phyloP scores from a whole-genome alignment of 2,888 invertebrate genomes.

The Ectobius pallidus region DNA sequence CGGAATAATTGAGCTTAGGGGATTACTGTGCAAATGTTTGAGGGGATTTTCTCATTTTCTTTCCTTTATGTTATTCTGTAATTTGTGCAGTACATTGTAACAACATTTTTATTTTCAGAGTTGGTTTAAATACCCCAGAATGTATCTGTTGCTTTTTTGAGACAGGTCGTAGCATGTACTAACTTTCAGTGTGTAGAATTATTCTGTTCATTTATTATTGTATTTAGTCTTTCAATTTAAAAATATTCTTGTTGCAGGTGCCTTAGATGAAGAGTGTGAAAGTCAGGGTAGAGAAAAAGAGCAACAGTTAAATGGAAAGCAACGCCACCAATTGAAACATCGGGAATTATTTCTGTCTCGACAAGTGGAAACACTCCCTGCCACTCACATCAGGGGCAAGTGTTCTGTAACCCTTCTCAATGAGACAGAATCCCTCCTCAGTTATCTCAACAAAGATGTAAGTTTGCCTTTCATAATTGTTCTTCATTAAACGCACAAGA shows the following conservation, averaged over 20 bases:
- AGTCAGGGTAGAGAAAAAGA: constrained; percentile 45
- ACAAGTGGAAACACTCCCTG: constrained; percentile 96
- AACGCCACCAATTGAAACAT: constrained; percentile 95
- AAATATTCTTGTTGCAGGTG: constrained; percentile 65
- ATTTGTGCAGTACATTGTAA: no score
- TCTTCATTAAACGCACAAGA: constrained; percentile 32
- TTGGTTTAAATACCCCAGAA: no score
- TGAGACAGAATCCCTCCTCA: constrained; percentile 96
- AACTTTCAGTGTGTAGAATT: no score
- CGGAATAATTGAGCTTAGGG: no score
- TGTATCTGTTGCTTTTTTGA: no score
- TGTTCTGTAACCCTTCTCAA: constrained; percentile 98
- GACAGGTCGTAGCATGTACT: no score
- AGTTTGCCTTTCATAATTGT: constrained; percentile 54
- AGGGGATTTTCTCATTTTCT: no score
- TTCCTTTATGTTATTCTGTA: no score
- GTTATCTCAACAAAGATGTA: constrained; percentile 96
- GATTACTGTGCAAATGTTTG: no score
- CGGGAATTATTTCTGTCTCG: constrained; percentile 97
- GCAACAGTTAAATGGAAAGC: constrained; percentile 61
- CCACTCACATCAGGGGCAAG: constrained; percentile 98
- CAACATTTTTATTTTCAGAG: no score
- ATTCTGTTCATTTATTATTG: no score
- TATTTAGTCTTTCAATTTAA: no score
- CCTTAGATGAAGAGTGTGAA: constrained; percentile 69